Base-by-base conservation (phyloP, 2,797 vertebrate genomes). In the Streptopelia turtur region DNA sequence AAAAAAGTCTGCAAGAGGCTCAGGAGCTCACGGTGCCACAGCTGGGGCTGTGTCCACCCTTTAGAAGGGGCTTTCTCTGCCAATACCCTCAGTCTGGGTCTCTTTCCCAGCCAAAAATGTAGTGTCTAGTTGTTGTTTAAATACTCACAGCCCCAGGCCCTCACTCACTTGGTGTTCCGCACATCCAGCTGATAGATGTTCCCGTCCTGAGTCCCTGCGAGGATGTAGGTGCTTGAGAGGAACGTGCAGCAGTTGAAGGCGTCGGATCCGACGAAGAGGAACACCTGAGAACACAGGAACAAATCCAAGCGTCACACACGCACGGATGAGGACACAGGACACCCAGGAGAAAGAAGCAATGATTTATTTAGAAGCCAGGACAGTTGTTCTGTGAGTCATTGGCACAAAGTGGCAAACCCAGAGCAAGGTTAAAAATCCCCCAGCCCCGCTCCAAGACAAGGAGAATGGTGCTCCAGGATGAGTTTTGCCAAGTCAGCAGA, bases 171-270 rank as follows among this genome's bases (percentile, higher is more conserved):
- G 8, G 97, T 97, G 96, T 95, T 98, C 39, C 98, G 97, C 79
- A 98, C 91, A 60, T 98, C 98, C 96, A 98, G 94, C 90, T 98
- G 97, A 93, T 98, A 98, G 56, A 98, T 97, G 81, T 97, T 98
- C 63, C 98, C 98, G 86, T 98, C 98, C 59, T 98, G 98, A 52
- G 98, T 97, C 28, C 98, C 98, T 28, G 97, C 98, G 37, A 98
- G 94, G 22, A 98, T 22, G 22, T 96, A 97, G 61, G 98, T 96
- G 53, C 97, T 97, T 4, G 98, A 98, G 77, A 98, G 97, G 97
- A 98, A 98, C 0, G 97, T 92, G 78, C 98, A 98, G 95, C 98
- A 98, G 88, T 98, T 98, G 95, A 98, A 98, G 1, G 98, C 98
- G 6, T 98, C 98, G 1, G 98, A 98, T 47, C 98, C 98, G 4